Evolutionary conservation across 1,140 invertebrate species (phyloP).

Genomic region (Ruditapes philippinarum): DNA sequence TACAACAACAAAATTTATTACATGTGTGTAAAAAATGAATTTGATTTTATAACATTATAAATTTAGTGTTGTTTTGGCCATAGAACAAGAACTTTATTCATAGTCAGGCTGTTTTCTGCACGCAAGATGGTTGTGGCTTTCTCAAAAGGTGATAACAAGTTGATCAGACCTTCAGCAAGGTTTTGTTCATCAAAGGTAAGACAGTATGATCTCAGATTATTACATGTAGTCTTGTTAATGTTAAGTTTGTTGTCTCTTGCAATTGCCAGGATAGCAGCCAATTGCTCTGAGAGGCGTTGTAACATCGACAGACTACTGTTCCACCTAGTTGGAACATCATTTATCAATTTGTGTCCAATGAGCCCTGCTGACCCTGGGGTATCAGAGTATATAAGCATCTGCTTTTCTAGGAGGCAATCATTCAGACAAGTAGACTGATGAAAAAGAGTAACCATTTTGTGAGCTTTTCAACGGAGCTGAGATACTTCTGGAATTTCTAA

Average conservation of each 20-base stretch:
- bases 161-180: constrained; percentile 30
- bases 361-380: neutral
- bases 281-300: constrained; percentile 23
- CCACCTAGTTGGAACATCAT: constrained; percentile 42
- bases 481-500: neutral
- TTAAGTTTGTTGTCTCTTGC: constrained; percentile 23
- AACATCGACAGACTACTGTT: constrained; percentile 47
- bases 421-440: constrained; percentile 35
- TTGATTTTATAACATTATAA: too few relatives aligned
- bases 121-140: constrained; percentile 55
- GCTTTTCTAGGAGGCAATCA: constrained; percentile 27
- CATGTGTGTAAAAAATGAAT: too few relatives aligned
- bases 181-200: constrained; percentile 59
- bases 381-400: neutral
- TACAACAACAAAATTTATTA: too few relatives aligned
- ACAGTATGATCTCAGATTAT: constrained; percentile 6
- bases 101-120: constrained; percentile 31
- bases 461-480: neutral
- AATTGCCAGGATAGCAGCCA: constrained; percentile 53
- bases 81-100: constrained; percentile 26
- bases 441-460: constrained; percentile 36
- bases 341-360: constrained; percentile 42
- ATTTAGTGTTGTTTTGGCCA: neutral
- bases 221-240: constrained; percentile 40
- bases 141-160: constrained; percentile 16